Percentiles rank a stretch among this genome's conserved stretches.
Evolutionary conservation across 2,797 vertebrate genomes (phyloP).

Genomic region (Yasuhikotakia modesta): DNA sequence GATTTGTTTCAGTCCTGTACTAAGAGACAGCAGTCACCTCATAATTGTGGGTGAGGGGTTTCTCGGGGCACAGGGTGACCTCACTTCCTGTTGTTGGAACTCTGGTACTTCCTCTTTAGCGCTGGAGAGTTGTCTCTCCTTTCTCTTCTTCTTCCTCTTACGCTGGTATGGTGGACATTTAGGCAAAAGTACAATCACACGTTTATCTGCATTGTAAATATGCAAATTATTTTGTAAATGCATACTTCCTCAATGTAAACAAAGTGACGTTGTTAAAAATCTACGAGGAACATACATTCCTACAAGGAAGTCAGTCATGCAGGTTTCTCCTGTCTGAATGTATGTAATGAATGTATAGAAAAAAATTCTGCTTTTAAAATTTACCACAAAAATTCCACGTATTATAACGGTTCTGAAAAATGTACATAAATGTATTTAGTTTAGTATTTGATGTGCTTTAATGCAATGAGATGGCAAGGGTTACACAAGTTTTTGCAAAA

Average conservation of each 20-base stretch:
- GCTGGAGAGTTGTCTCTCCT: slow-evolving; percentile 62
- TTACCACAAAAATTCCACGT: background rate
- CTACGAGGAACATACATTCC: background rate
- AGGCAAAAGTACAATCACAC: background rate
- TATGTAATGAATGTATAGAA: background rate
- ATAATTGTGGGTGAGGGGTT: slow-evolving; percentile 26
- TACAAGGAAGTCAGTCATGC: background rate
- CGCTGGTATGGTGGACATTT: slow-evolving; percentile 69
- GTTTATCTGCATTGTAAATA: background rate
- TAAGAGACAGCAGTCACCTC: slow-evolving; percentile 30
- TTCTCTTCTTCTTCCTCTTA: slow-evolving; percentile 74
- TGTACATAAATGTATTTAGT: too few relatives aligned
- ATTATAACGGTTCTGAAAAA: too few relatives aligned
- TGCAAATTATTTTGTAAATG: background rate
- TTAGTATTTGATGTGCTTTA: too few relatives aligned
- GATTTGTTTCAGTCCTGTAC: background rate
- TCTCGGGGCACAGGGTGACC: slow-evolving; percentile 65
- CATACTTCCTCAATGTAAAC: slow-evolving; percentile 16
- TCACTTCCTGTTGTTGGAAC: slow-evolving; percentile 64
- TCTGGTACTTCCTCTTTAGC: slow-evolving; percentile 36
- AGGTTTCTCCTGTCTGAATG: background rate
- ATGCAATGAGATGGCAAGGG: too few relatives aligned
- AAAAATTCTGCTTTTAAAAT: background rate
- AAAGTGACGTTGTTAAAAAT: background rate
- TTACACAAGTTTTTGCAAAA: background rate